Percentiles rank a stretch among this genome's conserved stretches.
Evolutionary conservation across 2,888 invertebrate genomes (phyloP).

Genomic region (Temnothorax unifasciatus): DNA sequence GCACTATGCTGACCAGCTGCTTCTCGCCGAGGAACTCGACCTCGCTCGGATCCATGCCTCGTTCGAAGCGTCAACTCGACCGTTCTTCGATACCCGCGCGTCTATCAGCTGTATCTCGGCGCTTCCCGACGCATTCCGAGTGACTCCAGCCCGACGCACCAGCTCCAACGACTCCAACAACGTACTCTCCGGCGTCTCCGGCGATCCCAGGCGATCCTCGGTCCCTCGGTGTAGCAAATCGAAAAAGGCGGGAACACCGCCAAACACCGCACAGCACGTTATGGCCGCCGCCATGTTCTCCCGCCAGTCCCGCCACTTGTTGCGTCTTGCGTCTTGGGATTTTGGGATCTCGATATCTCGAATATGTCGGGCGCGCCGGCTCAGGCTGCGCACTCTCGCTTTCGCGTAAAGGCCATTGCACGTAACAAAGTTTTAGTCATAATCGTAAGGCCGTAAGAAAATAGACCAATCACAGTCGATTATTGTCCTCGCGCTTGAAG

Average conservation of each 20-base stretch:
- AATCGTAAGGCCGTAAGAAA: too few relatives aligned
- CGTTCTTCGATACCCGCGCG: neutral
- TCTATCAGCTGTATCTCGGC: neutral
- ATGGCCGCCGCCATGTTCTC: constrained; percentile 6
- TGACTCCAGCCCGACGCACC: neutral
- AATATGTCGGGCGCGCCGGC: neutral
- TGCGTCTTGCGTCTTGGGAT: neutral
- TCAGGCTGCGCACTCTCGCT: too few relatives aligned
- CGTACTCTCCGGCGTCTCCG: neutral
- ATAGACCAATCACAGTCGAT: too few relatives aligned
- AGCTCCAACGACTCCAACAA: neutral
- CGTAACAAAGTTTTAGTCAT: too few relatives aligned
- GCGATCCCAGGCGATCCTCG: too few relatives aligned
- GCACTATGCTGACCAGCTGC: constrained; percentile 93
- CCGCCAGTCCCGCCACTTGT: constrained; percentile 9
- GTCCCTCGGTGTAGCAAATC: neutral
- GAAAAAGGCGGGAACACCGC: constrained; percentile 17
- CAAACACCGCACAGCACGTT: neutral
- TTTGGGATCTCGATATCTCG: too few relatives aligned
- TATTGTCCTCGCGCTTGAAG: too few relatives aligned
- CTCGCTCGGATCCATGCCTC: constrained; percentile 93
- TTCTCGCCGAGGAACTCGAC: constrained; percentile 97
- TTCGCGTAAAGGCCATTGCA: too few relatives aligned
- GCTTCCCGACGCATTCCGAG: neutral
- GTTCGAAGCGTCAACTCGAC: neutral